Evolutionary conservation across 37 sponge, comb jelly and placozoan species (phyloP), one percentile per base, ranked within the genome.

Genomic region (Geodia barretti): DNA sequence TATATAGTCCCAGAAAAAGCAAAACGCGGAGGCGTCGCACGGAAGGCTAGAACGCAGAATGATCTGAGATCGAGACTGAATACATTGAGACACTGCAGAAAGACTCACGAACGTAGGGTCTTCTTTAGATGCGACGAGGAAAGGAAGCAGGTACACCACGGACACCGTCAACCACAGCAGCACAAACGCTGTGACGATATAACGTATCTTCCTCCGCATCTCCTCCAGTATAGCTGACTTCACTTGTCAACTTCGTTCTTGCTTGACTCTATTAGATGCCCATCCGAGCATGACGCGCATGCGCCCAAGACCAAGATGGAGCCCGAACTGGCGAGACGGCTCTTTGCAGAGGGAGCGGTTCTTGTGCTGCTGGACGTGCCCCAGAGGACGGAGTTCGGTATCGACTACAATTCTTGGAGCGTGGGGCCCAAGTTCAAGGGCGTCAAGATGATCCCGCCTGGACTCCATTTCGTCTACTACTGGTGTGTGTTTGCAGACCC

Each of bases 381-480:
- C 5, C 60, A 83, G 43, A 86, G 84, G 47, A 94, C 88, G 21
- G 95, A 96, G 72, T 89, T 98, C 83, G 99, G 99, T 1, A 96
- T 98, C 30, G 99, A 98, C 80, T 96, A 90, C 89, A 91, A 91
- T 71, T 86, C 86, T 31, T 98, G 99, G 99, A 82, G 62, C 20
- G 87, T 86, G 23, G 99, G 97, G 34, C 87, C 86, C 14, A 86
- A 83, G 71, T 98, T 98, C 86, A 89, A 88, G 67, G 99, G 99
- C 17, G 86, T 98, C n/a, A 98, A 98, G 76, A 98, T 98, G 99
- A 96, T 98, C 31, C 99, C 99, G 5, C 88, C 94, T 9, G 99
- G 99, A 3, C 64, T 98, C 21, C 99, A 98, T 84, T 96, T 94
- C 75, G 59, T 98, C 1, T 93, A 80, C 70, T 97, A 90, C 85